Conservation (phyloP, 2,888 invertebrate species). For the Phasia obesa region DNA sequence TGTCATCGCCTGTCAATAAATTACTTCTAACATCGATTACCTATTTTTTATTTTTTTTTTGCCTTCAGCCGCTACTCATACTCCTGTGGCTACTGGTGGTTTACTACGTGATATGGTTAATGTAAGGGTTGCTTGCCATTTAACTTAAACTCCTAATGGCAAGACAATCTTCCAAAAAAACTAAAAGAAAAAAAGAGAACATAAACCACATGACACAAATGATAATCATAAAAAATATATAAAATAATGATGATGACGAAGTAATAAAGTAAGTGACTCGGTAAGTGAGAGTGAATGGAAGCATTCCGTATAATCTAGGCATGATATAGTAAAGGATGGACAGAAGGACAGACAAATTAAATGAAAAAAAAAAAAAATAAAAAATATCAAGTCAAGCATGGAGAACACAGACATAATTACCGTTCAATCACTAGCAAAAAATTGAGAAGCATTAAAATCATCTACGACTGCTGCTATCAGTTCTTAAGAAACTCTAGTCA, state of each 20-base stretch:
- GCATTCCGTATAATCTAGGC: conserved; percentile 15
- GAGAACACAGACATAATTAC: conserved; percentile 54
- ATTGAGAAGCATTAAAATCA: conserved; percentile 3
- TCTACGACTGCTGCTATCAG: conserved; percentile 4
- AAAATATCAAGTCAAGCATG: conserved; percentile 40
- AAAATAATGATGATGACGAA: conserved; percentile 48
- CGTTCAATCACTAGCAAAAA: conserved; percentile 47
- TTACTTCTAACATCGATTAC: conserved; percentile 69
- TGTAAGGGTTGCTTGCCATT: conserved; percentile 67
- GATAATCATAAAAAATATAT: conserved; percentile 37
- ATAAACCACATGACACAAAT: conserved; percentile 62
- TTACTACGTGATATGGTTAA: conserved; percentile 69
- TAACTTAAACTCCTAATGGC: conserved; percentile 55
- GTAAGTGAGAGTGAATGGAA: conserved; percentile 38
- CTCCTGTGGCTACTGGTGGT: conserved; percentile 31
- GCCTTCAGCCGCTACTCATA: conserved; percentile 11
- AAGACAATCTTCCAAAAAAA: conserved; percentile 7
- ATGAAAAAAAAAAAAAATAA: conserved; percentile 29
- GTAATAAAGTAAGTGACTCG: conserved; percentile 32
- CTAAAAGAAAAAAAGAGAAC: conserved; percentile 2
- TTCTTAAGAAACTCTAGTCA: conserved; percentile 26
- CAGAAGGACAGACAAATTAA: not conserved
- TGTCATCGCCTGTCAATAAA: conserved; percentile 67
- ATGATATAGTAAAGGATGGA: conserved; percentile 8
- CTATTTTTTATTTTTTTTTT: conserved; percentile 50